Evolutionary conservation across 2,888 invertebrate species (phyloP), one percentile per base, ranked within the genome.

Genomic region (Ormia ochracea): DNA sequence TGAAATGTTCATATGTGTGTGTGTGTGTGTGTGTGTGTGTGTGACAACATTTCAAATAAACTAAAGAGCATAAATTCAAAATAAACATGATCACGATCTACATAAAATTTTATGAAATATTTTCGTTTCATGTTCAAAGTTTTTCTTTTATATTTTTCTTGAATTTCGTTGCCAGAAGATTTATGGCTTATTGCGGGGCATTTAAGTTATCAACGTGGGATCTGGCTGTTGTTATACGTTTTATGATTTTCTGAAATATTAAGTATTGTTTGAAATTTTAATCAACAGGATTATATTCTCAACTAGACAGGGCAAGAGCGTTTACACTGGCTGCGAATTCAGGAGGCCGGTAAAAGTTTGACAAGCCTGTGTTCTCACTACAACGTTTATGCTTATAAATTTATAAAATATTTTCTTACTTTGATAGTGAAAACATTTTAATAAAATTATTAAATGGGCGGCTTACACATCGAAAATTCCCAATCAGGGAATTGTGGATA

Each of bases 131-230:
- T 50, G 52, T 69, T 50, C 19, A 3, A 43, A 31, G 45, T 21
- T 69, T 54, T 33, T 58, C 36, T 33, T 23, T 56, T 45, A 23
- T 9, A 23, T 43, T 54, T 33, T 58, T 50, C 43, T 2, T 1
- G 7, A 7, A 65, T 69, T 31, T 69, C 45, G 36, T 19, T 1
- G 7, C n/a, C 2, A n/a, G 17, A 69, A 28, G 79, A 79, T 79
- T 79, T 79, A 79, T 79, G 70, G 17, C 17, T 66, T 70, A 59
- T 75, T 75, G 14, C 61, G 59, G 12, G 65, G 59, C 59, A 79
- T 75, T 74, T 66, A 75, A 75, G 70, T 66, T 75, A 70, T 75
- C 70, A 75, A 66, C 70, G 26, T 21, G 50, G 56, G 48, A 72
- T 63, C 41, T 68, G 66, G 3, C 12, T 54, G 36, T 33, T 66